phyloP scores from a whole-genome alignment of 1,140 invertebrate species.

The Drosophila ambigua region DNA sequence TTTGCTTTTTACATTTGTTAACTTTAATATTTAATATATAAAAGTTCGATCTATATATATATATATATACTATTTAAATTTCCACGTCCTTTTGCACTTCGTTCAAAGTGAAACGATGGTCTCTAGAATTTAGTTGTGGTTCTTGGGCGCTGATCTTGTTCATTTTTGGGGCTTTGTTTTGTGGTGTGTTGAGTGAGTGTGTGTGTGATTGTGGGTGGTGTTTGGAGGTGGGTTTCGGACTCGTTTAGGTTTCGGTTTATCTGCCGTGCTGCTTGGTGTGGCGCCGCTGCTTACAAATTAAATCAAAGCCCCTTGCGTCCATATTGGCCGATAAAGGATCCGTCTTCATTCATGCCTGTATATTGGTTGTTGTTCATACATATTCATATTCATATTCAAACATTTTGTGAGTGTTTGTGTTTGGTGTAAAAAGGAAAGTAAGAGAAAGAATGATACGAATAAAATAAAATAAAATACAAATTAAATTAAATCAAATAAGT shows the following conservation, averaged over 20 bases:
- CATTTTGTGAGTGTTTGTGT: constrained; percentile 19
- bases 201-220: neutral
- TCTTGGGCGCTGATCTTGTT: constrained; percentile 27
- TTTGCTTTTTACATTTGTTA: constrained; percentile 16
- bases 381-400: constrained; percentile 7
- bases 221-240: too few relatives aligned
- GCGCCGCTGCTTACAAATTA: constrained; percentile 59
- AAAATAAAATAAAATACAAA: constrained; percentile 44
- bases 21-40: constrained; percentile 46
- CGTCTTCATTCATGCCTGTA: constrained; percentile 98
- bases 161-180: constrained; percentile 5
- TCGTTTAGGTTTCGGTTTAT: constrained; percentile 42
- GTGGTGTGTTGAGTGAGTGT: constrained; percentile 1
- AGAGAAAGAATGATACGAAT: constrained; percentile 50
- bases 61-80: constrained; percentile 38
- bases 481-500: constrained; percentile 46
- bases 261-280: constrained; percentile 30
- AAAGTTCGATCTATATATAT: constrained; percentile 42
- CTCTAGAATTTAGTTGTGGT: constrained; percentile 25
- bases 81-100: constrained; percentile 27
- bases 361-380: constrained; percentile 22
- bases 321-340: constrained; percentile 98
- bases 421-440: constrained; percentile 12
- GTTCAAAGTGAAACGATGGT: constrained; percentile 7
- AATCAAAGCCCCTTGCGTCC: constrained; percentile 89